phyloP scores from a whole-genome alignment of 64 coral and sea anemone genomes.

The Montipora cactus region DNA sequence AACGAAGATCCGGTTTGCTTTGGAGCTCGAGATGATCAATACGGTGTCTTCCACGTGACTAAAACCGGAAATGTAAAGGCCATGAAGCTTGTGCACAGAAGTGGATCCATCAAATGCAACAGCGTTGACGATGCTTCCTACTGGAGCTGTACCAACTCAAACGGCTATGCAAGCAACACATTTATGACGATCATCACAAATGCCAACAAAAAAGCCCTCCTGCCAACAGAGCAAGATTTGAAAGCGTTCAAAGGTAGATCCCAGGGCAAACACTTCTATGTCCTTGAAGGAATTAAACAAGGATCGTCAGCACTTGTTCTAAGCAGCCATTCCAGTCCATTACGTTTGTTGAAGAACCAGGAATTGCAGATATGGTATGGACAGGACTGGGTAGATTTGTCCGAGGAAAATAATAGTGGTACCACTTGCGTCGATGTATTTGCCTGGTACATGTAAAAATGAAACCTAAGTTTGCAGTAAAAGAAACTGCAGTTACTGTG shows the following conservation, averaged over 20 bases:
- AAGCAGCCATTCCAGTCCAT: not conserved
- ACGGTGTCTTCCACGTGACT: not conserved
- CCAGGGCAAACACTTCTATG: not conserved
- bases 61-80: not conserved
- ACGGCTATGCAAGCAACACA: no score
- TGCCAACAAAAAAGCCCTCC: conserved; percentile 1
- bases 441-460: not conserved
- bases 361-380: not conserved
- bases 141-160: no score
- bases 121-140: no score
- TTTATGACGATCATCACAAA: not conserved
- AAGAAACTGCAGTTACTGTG: no score
- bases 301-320: conserved; percentile 4
- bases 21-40: no score
- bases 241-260: not conserved
- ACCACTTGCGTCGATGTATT: conserved; percentile 19
- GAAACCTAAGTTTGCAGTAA: no score
- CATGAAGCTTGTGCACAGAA: no score
- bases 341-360: not conserved
- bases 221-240: not conserved
- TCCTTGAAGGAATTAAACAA: not conserved
- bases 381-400: conserved; percentile 17
- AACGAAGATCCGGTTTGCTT: no score
- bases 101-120: no score
- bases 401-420: not conserved